phyloP scores from a whole-genome alignment of 2,797 vertebrate species.

The Pantherophis vulpinus region DNA sequence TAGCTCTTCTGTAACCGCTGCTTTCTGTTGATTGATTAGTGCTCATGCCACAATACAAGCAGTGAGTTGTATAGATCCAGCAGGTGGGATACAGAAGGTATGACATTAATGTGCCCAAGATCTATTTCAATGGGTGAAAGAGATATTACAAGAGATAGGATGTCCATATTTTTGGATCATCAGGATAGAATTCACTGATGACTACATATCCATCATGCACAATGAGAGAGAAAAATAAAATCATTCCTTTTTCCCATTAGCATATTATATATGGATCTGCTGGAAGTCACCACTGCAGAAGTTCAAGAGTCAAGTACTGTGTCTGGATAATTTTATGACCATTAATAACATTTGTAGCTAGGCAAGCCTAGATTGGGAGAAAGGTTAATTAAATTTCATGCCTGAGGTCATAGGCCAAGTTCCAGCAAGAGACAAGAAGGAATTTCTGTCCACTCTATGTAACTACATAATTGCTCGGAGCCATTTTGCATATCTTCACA shows the following conservation, averaged over 20 bases:
- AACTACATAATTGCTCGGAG: conserved; percentile 23
- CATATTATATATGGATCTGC: conserved; percentile 40
- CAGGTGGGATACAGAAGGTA: not conserved
- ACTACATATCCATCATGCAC: not conserved
- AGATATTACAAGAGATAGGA: not conserved
- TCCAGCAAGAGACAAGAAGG: conserved; percentile 39
- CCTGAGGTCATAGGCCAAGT: conserved; percentile 51
- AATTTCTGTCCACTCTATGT: conserved; percentile 46
- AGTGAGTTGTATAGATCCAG: not conserved
- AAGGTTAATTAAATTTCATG: conserved; percentile 69
- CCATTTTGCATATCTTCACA: conserved; percentile 34
- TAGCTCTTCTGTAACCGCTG: not conserved
- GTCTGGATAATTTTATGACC: conserved; percentile 63
- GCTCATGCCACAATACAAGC: not conserved
- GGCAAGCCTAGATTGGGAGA: conserved; percentile 53
- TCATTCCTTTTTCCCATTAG: conserved; percentile 40
- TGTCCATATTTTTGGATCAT: not conserved
- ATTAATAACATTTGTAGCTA: conserved; percentile 64
- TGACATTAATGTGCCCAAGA: too few species aligned
- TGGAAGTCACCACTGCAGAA: conserved; percentile 38
- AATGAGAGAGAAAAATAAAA: not conserved
- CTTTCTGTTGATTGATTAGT: not conserved
- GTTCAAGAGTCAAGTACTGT: conserved; percentile 63
- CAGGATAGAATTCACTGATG: conserved; percentile 4
- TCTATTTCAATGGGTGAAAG: not conserved